phyloP scores from a whole-genome alignment of 2,888 invertebrate species.

The Andrena praecox region DNA sequence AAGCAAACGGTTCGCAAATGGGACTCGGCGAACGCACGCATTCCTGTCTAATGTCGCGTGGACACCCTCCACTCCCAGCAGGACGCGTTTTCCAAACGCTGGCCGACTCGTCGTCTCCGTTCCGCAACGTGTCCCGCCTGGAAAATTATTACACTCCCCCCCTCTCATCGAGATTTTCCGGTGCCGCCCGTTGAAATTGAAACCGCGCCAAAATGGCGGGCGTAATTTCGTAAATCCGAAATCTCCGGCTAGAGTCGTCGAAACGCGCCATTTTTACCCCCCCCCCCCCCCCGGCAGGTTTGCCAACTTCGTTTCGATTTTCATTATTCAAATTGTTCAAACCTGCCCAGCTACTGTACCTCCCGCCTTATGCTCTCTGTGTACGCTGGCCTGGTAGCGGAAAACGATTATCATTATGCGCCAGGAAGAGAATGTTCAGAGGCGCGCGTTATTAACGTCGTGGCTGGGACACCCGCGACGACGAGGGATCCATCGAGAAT shows the following conservation, averaged over 20 bases:
- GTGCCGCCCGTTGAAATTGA: constrained; percentile 10
- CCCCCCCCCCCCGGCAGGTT: not conserved
- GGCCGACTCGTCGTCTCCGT: constrained; percentile 3
- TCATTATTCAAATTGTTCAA: constrained; percentile 28
- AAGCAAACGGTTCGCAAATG: constrained; percentile 61
- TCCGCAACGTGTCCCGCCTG: constrained; percentile 18
- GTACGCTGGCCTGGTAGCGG: not conserved
- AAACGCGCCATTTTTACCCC: constrained; percentile 22
- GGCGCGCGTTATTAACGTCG: constrained; percentile 34
- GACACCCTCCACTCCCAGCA: constrained; percentile 8
- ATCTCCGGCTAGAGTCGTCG: constrained; percentile 5
- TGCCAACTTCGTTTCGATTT: constrained; percentile 11
- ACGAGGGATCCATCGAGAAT: constrained; percentile 46
- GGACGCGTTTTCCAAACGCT: constrained; percentile 38
- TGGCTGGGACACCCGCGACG: constrained; percentile 4
- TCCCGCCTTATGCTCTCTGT: not conserved
- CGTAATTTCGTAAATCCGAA: constrained; percentile 32
- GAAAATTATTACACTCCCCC: constrained; percentile 40
- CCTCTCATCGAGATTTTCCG: constrained; percentile 1
- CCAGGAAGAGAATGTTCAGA: constrained; percentile 13
- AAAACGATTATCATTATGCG: constrained; percentile 31
- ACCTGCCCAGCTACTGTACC: no score
- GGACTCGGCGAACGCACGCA: constrained; percentile 56
- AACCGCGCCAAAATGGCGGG: constrained; percentile 3
- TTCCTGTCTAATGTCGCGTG: constrained; percentile 70